A percentile compares a stretch with the other conserved stretches of the same genome.
These are phyloP conservation scores for Dendrophyllia cribrosa DNA, from an alignment of 64 coral and sea anemone species.

Conservation along the genomic window DNA sequence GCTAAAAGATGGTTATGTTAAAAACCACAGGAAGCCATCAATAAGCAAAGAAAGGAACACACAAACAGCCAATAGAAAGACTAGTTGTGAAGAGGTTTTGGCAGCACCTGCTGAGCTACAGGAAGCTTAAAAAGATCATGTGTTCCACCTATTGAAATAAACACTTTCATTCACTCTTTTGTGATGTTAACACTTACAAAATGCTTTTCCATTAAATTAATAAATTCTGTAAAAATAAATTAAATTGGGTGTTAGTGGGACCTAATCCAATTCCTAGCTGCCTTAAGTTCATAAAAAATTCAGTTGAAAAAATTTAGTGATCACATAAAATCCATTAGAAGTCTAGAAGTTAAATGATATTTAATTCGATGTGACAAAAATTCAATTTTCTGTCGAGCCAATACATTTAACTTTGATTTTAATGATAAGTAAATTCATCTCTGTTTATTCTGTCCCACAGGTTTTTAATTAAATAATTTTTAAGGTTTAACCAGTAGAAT, in stretches of 20 bases:
- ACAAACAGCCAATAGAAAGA: not conserved
- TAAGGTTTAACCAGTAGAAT: no score
- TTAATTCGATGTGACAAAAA: no score
- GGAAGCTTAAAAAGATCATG: not conserved
- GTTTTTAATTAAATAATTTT: no score
- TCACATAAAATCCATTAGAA: not conserved
- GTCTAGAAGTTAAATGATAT: no score
- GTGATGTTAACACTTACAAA: not conserved
- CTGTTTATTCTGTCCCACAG: no score
- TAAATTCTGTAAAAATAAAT: not conserved
- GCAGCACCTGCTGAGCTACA: not conserved
- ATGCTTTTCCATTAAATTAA: not conserved
- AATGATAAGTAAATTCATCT: no score
- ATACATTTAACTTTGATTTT: no score
- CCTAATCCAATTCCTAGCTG: conserved; percentile 10
- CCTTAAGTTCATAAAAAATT: not conserved
- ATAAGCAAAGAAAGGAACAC: not conserved
- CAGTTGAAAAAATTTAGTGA: not conserved
- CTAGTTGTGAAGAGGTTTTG: not conserved
- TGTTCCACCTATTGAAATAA: not conserved
- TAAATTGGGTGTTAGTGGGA: not conserved
- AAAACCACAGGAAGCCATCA: not conserved
- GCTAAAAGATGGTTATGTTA: not conserved
- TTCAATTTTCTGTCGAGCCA: no score
- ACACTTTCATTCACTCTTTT: not conserved